Evolutionary conservation across 2,113 vertebrate species (phyloP).

Genomic region (Odocoileus hemionus): DNA sequence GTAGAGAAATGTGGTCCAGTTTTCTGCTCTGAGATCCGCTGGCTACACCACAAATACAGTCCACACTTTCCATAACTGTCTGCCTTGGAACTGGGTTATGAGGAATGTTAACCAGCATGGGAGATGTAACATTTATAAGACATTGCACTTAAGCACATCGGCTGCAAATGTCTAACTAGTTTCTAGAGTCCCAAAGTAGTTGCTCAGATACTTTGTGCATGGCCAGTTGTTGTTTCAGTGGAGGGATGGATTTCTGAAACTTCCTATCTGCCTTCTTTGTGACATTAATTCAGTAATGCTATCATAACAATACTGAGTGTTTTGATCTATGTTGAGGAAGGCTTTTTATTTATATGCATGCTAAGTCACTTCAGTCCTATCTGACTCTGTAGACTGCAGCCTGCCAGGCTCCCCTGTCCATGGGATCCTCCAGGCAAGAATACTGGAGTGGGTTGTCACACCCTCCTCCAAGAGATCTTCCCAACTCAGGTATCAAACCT

Average conservation of each 20-base stretch:
- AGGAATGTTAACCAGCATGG: background rate
- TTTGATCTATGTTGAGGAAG: background rate
- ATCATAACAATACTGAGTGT: background rate
- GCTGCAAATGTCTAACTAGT: background rate
- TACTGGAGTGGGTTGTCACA: background rate
- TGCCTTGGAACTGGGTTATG: background rate
- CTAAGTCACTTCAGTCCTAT: background rate
- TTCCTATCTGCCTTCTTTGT: background rate
- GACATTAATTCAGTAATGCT: background rate
- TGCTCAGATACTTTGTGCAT: background rate
- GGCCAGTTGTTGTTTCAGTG: background rate
- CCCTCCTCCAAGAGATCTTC: background rate
- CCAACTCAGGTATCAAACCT: background rate
- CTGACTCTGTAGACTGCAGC: background rate
- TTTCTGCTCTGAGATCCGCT: background rate
- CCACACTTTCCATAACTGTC: background rate
- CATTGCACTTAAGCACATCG: background rate
- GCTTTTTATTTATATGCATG: background rate
- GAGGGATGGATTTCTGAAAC: background rate
- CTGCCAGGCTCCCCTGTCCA: background rate
- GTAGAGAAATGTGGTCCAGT: background rate
- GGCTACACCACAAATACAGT: background rate
- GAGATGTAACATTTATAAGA: background rate
- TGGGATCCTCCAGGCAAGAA: background rate
- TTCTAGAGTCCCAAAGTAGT: background rate